phyloP scores from a whole-genome alignment of 2,113 vertebrate genomes.

The Gopherus flavomarginatus region DNA sequence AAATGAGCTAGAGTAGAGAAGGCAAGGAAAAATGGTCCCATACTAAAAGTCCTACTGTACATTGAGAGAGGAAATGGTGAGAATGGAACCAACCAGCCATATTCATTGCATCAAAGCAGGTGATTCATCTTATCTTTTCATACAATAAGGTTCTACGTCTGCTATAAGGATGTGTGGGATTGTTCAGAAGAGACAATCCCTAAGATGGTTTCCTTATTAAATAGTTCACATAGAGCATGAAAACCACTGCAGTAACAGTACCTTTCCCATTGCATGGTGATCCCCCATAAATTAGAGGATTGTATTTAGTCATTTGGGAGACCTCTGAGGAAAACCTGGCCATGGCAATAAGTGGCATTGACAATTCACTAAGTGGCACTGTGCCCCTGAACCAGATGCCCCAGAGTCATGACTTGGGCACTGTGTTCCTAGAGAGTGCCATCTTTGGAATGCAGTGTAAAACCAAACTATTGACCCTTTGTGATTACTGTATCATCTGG shows the following conservation, averaged over 20 bases:
- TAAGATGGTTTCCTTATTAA: background rate
- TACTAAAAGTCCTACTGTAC: background rate
- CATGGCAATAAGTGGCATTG: background rate
- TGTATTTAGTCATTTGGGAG: background rate
- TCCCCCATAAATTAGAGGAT: background rate
- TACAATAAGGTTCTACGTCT: background rate
- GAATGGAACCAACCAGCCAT: background rate
- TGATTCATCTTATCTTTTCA: background rate
- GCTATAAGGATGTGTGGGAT: background rate
- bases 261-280: background rate
- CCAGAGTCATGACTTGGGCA: background rate
- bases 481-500: background rate
- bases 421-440: background rate
- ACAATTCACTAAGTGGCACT: background rate
- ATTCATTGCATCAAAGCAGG: background rate
- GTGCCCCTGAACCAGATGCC: background rate
- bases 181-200: background rate
- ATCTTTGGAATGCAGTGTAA: background rate
- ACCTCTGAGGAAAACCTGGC: background rate
- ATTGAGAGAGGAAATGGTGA: background rate
- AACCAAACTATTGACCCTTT: background rate
- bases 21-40: background rate
- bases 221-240: background rate
- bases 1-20: background rate
- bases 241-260: background rate